Base-by-base conservation (phyloP, 2,888 invertebrate species). In the Bembecia ichneumoniformis region DNA sequence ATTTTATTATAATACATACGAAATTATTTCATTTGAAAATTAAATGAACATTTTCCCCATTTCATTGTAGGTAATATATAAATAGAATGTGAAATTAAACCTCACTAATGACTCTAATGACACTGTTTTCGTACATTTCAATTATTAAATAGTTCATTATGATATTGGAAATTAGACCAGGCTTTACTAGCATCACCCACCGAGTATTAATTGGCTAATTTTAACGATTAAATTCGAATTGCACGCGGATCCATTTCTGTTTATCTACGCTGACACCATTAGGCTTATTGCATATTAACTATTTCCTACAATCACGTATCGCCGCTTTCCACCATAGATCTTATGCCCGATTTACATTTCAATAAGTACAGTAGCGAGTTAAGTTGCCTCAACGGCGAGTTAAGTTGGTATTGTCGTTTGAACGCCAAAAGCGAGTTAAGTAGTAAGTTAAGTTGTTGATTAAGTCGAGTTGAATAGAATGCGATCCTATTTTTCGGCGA, bases 131-230 rank as follows among this genome's bases (percentile, higher is more conserved):
- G 13, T 40, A n/a, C 7, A 40, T 40, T 40, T 40, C 11, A 40
- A 40, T 40, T 40, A 40, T 13, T 40, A n/a, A 13, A 40, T 40
- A 40, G 40, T 40, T 40, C 14, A 40, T 40, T 40, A 5, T 13
- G 14, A 40, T 40, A 28, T 40, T 7, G 14, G 40, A 40, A 40
- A 40, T 40, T 14, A 40, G 14, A 40, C 40, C 40, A 10, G 59
- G 65, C 57, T 66, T 62, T 60, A 70, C 66, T 67, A 63, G 56
- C 59, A 66, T 72, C 68, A 74, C 70, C 66, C 61, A 60, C 14
- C 14, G 57, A 58, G 57, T 59, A 57, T 61, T 66, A 64, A 13
- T 40, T 40, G 63, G 63, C 62, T 60, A 64, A 64, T 67, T 60
- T 60, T 55, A 59, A 53, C 59, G 53, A 65, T 64, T 69, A 58